Evolutionary conservation across 2,888 invertebrate genomes (phyloP).

Genomic region (Xylota segnis): DNA sequence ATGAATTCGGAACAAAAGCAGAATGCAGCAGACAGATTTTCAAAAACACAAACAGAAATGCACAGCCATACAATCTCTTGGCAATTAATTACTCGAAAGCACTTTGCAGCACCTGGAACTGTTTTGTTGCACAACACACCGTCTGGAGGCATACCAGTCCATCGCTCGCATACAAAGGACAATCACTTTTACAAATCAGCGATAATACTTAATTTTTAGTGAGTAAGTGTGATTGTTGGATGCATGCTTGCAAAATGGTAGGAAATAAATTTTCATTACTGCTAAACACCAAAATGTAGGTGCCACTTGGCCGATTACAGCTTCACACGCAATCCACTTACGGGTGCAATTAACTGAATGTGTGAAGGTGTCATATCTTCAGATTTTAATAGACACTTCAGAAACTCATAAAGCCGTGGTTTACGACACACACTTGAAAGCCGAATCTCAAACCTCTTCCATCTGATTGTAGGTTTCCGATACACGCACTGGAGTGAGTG

Average conservation of each 20-base stretch:
- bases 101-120: conserved; percentile 1
- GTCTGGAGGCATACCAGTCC: not conserved
- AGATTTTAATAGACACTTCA: conserved; percentile 8
- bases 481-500: conserved; percentile 30
- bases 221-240: not conserved
- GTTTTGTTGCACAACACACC: not conserved
- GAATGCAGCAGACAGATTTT: not conserved
- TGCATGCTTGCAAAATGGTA: not conserved
- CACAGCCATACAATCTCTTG: not conserved
- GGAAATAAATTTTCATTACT: conserved; percentile 13
- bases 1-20: not conserved
- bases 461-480: conserved; percentile 31
- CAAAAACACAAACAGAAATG: not conserved
- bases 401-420: conserved; percentile 15
- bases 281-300: not conserved
- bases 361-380: conserved; percentile 27
- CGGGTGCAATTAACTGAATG: conserved; percentile 21
- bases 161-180: not conserved
- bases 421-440: not conserved
- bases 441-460: conserved; percentile 6
- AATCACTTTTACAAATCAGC: not conserved
- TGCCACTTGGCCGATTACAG: conserved; percentile 4
- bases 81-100: not conserved
- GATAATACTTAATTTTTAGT: not conserved
- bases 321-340: conserved; percentile 35